A percentile compares a stretch with the other conserved stretches of the same genome.
phyloP scores from a whole-genome alignment of 2,797 vertebrate genomes.

The Menidia menidia region DNA sequence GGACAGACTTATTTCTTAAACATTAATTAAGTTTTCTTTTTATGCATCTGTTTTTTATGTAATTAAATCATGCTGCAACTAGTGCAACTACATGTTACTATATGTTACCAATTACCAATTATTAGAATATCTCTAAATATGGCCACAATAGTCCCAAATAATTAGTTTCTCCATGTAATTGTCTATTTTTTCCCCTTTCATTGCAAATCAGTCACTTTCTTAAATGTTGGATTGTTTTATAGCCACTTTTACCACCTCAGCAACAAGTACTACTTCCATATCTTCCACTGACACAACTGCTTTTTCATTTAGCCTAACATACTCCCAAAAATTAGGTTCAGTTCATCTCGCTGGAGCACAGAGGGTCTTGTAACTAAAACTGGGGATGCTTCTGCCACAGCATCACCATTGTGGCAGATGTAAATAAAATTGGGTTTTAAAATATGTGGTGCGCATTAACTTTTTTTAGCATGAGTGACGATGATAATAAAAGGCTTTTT shows the following conservation, averaged over 20 bases:
- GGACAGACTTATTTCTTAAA: constrained; percentile 50
- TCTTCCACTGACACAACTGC: neutral
- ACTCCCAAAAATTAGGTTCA: too few species aligned
- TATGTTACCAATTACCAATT: neutral
- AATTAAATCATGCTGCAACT: constrained; percentile 25
- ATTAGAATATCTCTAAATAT: constrained; percentile 9
- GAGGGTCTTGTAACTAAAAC: too few species aligned
- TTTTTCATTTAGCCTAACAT: too few species aligned
- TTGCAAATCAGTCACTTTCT: constrained; percentile 12
- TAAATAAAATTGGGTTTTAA: neutral
- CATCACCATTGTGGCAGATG: neutral
- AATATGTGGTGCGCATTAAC: too few species aligned
- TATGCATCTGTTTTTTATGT: neutral
- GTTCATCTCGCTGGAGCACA: too few species aligned
- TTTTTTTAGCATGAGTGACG: too few species aligned
- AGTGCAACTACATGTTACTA: constrained; percentile 22
- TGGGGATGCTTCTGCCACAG: neutral
- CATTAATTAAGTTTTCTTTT: constrained; percentile 26
- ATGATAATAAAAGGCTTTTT: too few species aligned
- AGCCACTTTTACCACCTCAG: neutral
- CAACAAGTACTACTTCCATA: neutral
- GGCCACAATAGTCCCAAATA: neutral
- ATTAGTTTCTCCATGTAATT: too few species aligned
- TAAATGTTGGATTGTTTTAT: neutral
- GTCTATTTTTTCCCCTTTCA: too few species aligned